Conservation (phyloP, 1,140 invertebrate species). For the Frieseomelitta varia region DNA sequence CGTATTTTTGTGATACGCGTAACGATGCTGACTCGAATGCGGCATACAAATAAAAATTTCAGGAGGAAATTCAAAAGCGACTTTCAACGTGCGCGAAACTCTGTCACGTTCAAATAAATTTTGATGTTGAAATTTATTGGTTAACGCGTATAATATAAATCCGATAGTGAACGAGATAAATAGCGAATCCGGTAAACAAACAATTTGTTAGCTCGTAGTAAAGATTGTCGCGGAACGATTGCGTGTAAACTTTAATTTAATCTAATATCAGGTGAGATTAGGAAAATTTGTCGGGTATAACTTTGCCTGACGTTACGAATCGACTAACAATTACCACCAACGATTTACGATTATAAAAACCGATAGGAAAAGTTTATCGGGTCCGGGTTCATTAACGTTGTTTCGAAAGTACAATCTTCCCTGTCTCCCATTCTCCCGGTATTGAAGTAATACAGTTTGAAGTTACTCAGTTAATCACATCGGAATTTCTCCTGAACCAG, state of each 20-base stretch:
- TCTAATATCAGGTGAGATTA: neutral
- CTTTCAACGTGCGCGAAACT: neutral
- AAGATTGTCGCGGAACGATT: neutral
- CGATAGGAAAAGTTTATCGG: conserved; percentile 18
- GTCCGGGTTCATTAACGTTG: conserved; percentile 22
- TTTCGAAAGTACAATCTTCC: conserved; percentile 13
- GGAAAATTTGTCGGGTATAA: neutral
- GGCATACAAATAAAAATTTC: neutral
- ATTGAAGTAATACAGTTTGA: conserved; percentile 10
- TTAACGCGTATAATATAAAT: neutral
- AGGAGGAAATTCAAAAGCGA: neutral
- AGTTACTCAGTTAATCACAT: conserved; percentile 1
- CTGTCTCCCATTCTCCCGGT: neutral
- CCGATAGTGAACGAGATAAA: neutral
- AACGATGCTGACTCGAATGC: neutral
- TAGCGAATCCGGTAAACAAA: neutral
- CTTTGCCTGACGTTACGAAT: neutral
- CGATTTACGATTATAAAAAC: conserved; percentile 4
- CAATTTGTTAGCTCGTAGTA: neutral
- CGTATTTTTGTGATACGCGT: conserved; percentile 1
- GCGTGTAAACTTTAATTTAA: neutral
- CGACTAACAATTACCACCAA: neutral
- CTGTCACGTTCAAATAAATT: neutral
- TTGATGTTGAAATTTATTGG: neutral
- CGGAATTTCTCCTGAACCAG: neutral